Evolutionary conservation across 2,113 vertebrate genomes (phyloP).

Genomic region (Ammospiza caudacuta): DNA sequence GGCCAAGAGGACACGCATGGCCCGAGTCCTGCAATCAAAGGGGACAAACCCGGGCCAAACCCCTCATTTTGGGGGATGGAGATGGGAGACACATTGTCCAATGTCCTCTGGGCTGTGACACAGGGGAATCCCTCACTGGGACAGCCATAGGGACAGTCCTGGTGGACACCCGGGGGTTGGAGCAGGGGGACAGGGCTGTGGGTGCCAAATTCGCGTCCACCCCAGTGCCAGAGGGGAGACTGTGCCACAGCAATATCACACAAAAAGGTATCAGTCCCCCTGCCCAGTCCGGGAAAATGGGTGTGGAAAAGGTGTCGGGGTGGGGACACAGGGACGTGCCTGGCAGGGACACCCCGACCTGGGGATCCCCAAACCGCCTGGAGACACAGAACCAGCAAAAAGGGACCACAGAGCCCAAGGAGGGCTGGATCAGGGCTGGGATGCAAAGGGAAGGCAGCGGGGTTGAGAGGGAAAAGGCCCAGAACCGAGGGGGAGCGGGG

Average conservation of each 20-base stretch:
- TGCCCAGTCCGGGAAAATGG: fast-evolving
- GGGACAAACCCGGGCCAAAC: not conserved
- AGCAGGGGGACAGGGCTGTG: not conserved
- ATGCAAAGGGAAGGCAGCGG: no score
- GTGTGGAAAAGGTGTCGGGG: not conserved
- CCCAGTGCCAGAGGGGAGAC: not conserved
- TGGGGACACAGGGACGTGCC: not conserved
- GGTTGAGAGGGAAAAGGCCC: not conserved
- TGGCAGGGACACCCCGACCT: not conserved
- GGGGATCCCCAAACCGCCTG: fast-evolving
- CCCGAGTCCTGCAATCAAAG: not conserved
- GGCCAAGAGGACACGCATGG: fast-evolving
- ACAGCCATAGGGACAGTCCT: fast-evolving
- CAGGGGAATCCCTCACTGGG: fast-evolving
- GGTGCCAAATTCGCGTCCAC: fast-evolving
- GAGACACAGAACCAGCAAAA: not conserved
- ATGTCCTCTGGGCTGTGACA: not conserved
- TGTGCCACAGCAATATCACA: not conserved
- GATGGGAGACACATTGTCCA: not conserved
- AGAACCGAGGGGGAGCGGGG: not conserved
- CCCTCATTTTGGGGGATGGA: not conserved
- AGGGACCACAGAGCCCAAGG: not conserved
- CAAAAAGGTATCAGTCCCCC: fast-evolving
- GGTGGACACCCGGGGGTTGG: not conserved
- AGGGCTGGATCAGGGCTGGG: not conserved